These are phyloP conservation scores for Clarias batrachus DNA, from an alignment of 2,113 vertebrate species.

Conservation along the genomic window DNA sequence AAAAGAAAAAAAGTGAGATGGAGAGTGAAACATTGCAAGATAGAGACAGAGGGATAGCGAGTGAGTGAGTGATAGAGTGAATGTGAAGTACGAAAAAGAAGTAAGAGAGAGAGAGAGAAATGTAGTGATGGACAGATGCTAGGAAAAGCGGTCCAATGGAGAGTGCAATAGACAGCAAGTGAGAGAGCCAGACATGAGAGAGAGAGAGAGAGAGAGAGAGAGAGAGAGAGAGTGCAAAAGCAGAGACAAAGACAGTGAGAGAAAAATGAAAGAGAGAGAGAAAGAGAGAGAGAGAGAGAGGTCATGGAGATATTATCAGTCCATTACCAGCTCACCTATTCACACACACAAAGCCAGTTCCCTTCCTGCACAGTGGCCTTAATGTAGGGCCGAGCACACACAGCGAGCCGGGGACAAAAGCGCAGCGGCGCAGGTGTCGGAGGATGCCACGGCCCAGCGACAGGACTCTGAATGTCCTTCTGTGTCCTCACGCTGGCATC, in stretches of 20 bases:
- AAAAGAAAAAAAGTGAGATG: too few relatives aligned
- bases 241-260: background rate
- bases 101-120: background rate
- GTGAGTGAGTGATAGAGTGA: background rate
- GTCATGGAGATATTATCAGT: conserved; percentile 69
- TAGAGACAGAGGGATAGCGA: background rate
- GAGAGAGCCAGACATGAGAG: background rate
- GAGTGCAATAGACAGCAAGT: background rate
- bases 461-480: conserved; percentile 44
- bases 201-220: background rate
- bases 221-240: background rate
- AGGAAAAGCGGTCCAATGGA: too few relatives aligned
- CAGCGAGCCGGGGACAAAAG: conserved; percentile 55
- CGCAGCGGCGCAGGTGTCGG: conserved; percentile 66
- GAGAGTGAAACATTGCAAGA: background rate
- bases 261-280: conserved; percentile 7
- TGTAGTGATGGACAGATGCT: background rate
- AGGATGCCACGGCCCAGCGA: conserved; percentile 60
- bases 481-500: conserved; percentile 52
- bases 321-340: conserved; percentile 64
- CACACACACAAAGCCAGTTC: conserved; percentile 63
- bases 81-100: background rate
- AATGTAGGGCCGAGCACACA: conserved; percentile 48
- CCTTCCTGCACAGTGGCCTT: conserved; percentile 56
- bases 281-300: conserved; percentile 56